Base-by-base conservation (phyloP, 2,113 vertebrate species). In the Rhea americana region DNA sequence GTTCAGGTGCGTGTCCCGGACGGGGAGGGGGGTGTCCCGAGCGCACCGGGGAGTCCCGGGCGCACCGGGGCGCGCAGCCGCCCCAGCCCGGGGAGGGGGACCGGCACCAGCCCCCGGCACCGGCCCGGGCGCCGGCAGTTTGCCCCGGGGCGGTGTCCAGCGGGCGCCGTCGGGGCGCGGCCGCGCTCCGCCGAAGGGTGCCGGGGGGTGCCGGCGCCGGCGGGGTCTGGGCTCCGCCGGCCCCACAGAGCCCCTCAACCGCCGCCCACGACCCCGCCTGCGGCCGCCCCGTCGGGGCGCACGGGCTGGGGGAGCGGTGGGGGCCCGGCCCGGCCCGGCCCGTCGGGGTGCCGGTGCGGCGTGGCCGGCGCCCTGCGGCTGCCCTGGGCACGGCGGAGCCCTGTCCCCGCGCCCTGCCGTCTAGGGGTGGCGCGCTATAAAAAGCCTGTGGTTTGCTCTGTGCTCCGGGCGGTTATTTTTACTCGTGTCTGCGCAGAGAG, bases 361-460 rank as follows among this genome's bases (percentile, higher is more conserved):
- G 81, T 50, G 73, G 0, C 11, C 68, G 89, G 92, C 86, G 89
- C 89, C 90, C 87, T 24, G 22, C 55, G 87, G 83, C 94, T 88
- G 91, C 6, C n/a, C 79, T 70, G 90, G 79, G 35, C 85, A 68
- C 91, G 24, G 41, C 70, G 14, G 71, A 93, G 83, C 91, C 81
- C 77, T 70, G 86, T 35, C 81, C 70, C 84, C 91, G 41, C 91
- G 95, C 93, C 95, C 85, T 90, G 82, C 85, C 85, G 95, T 89
- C 90, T 94, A 43, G 88, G 92, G 87, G 85, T 77, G 90, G 53
- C 47, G 85, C 77, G 92, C 95, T 96, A 96, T 95, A 96, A 96
- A 95, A 96, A 96, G 95, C 79, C 79, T 96, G 95, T 7, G 95
- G 95, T 96, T 94, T 93, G 92, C 16, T 81, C 92, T 79, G 85